A percentile compares a stretch with the other conserved stretches of the same genome.
Evolutionary conservation across 1,140 invertebrate species (phyloP).

Genomic region (Drosophila subobscura): DNA sequence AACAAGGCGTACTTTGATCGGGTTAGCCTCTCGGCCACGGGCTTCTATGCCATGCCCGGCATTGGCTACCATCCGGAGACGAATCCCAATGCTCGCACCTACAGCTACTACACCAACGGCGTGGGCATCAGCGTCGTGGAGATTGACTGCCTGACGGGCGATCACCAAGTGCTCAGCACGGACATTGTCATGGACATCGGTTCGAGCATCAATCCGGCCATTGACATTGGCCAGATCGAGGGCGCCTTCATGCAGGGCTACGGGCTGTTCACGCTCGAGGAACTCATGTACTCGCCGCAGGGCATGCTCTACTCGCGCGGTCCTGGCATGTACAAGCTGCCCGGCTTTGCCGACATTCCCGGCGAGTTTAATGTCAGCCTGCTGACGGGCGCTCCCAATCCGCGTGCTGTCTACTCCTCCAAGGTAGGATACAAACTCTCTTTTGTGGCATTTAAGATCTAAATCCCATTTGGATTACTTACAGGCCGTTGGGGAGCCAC

Average conservation of each 20-base stretch:
- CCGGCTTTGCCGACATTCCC: conserved; percentile 95
- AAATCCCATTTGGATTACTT: background rate
- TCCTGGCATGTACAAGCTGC: conserved; percentile 97
- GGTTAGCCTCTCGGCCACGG: conserved; percentile 92
- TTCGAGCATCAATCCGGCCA: conserved; percentile 96
- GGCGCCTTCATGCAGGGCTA: conserved; percentile 97
- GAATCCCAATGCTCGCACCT: conserved; percentile 88
- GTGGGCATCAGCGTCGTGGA: conserved; percentile 92
- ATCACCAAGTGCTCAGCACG: conserved; percentile 92
- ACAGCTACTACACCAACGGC: conserved; percentile 93
- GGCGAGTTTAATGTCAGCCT: conserved; percentile 96
- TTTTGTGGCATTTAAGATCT: background rate
- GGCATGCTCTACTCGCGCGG: conserved; percentile 93
- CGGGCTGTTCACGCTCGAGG: conserved; percentile 95
- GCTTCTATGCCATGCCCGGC: conserved; percentile 93
- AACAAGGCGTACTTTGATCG: conserved; percentile 91
- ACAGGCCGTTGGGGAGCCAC: conserved; percentile 96
- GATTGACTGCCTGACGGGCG: conserved; percentile 94
- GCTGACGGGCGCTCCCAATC: conserved; percentile 93
- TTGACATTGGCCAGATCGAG: conserved; percentile 98
- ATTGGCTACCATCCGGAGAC: conserved; percentile 90
- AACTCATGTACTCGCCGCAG: conserved; percentile 92
- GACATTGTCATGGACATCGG: conserved; percentile 98
- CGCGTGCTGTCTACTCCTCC: conserved; percentile 95
- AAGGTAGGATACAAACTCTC: conserved; percentile 87